Conservation (phyloP, 2,888 invertebrate species). For the Caenorhabditis afra region DNA sequence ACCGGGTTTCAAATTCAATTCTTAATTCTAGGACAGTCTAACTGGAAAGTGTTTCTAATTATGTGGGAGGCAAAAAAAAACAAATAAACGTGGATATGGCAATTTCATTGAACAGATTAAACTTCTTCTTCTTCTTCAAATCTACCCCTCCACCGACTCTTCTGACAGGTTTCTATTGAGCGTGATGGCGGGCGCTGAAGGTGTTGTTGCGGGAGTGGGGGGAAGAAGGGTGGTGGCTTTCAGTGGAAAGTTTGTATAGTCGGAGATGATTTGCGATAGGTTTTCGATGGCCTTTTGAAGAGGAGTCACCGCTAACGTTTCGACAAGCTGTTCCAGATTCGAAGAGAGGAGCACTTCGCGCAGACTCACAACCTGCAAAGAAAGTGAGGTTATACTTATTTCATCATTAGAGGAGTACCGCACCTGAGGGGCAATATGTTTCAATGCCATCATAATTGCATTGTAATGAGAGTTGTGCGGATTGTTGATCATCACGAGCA, state of each 20-base stretch:
- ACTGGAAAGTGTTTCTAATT: no score
- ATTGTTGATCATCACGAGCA: conserved; percentile 35
- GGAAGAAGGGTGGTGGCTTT: conserved; percentile 23
- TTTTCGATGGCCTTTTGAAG: conserved; percentile 23
- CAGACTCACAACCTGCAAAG: conserved; percentile 33
- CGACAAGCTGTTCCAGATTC: conserved; percentile 10
- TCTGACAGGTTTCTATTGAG: no score
- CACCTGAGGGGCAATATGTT: conserved; percentile 22
- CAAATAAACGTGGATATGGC: no score
- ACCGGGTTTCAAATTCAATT: no score
- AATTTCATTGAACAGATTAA: no score
- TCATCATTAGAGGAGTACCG: neutral
- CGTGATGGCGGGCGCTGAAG: neutral
- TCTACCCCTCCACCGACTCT: no score
- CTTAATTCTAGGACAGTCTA: no score
- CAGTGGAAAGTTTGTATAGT: conserved; percentile 38
- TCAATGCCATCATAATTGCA: conserved; percentile 16
- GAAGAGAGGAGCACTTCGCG: conserved; percentile 29
- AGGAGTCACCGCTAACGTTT: conserved; percentile 3
- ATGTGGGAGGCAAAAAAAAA: no score
- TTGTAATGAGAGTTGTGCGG: conserved; percentile 1
- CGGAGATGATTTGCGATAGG: conserved; percentile 25
- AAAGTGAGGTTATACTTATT: conserved; percentile 1
- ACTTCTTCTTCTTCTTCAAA: no score
- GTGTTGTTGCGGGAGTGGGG: neutral